Evolutionary conservation across 2,113 vertebrate species (phyloP).

Genomic region (Mandrillus leucophaeus): DNA sequence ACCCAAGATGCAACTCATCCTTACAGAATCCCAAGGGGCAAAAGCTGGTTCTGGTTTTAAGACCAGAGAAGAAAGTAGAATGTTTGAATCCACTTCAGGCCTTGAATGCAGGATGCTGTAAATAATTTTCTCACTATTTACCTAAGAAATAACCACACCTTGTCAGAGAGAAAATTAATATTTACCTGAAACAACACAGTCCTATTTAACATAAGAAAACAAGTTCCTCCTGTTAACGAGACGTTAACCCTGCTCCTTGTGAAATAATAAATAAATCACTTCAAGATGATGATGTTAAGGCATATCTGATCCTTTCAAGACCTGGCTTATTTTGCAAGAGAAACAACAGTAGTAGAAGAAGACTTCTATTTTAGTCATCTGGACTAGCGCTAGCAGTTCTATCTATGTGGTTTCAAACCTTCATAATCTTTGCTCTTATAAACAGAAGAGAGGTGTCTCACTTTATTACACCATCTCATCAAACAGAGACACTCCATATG

Average conservation of each 20-base stretch:
- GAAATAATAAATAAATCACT: conserved; percentile 8
- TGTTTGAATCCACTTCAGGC: background rate
- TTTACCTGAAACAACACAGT: background rate
- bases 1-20: background rate
- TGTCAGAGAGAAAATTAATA: background rate
- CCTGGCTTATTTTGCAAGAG: background rate
- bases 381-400: background rate
- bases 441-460: background rate
- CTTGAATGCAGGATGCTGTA: background rate
- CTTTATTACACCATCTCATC: background rate
- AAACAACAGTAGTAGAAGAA: background rate
- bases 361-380: background rate
- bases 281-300: background rate
- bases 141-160: background rate
- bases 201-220: background rate
- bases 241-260: background rate
- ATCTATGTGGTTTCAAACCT: background rate
- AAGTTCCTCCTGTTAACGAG: background rate
- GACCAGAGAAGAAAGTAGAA: background rate
- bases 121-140: background rate
- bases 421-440: background rate
- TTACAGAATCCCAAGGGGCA: background rate
- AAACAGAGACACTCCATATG: background rate
- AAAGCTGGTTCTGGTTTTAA: background rate
- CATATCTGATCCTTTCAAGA: background rate